A percentile compares a stretch with the other conserved stretches of the same genome.
These are phyloP conservation scores for Agrenia bidenticulata DNA, from an alignment of 2,888 invertebrate species.

Conservation along the genomic window DNA sequence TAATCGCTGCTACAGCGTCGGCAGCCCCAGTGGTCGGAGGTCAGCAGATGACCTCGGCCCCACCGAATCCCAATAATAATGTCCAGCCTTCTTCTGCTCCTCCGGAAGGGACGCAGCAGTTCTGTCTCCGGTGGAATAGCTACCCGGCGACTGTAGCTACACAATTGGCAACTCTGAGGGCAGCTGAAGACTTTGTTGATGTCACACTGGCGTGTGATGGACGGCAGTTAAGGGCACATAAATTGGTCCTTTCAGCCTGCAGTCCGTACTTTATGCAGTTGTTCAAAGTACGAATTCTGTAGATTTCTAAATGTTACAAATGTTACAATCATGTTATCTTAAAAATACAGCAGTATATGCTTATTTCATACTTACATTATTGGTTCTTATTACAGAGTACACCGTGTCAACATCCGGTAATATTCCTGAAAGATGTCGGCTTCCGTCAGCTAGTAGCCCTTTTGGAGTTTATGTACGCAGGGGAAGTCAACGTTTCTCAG, in stretches of 20 bases:
- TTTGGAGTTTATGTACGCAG: constrained; percentile 82
- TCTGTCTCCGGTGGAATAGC: constrained; percentile 87
- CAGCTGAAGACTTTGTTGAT: constrained; percentile 85
- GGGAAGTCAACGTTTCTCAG: constrained; percentile 87
- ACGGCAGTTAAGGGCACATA: constrained; percentile 78
- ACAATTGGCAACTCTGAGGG: constrained; percentile 79
- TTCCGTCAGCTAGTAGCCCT: constrained; percentile 74
- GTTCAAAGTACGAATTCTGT: constrained; percentile 72
- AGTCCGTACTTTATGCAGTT: constrained; percentile 85
- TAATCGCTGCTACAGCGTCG: too few relatives aligned
- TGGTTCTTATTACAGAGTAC: constrained; percentile 64
- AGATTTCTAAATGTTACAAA: constrained; percentile 54
- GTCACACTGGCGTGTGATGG: constrained; percentile 85
- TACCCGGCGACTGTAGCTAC: constrained; percentile 78
- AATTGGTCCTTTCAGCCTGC: constrained; percentile 77
- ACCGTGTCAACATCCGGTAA: constrained; percentile 81
- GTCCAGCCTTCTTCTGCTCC: constrained; percentile 29
- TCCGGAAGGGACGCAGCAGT: constrained; percentile 64
- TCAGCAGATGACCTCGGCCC: neutral
- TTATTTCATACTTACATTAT: neutral
- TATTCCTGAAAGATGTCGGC: constrained; percentile 80
- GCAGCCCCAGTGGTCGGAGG: too few relatives aligned
- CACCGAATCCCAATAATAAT: constrained; percentile 7
- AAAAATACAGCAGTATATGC: too few relatives aligned
- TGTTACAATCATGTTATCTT: neutral